phyloP scores from a whole-genome alignment of 92 coral and sea anemone species.

The Porites evermanni region DNA sequence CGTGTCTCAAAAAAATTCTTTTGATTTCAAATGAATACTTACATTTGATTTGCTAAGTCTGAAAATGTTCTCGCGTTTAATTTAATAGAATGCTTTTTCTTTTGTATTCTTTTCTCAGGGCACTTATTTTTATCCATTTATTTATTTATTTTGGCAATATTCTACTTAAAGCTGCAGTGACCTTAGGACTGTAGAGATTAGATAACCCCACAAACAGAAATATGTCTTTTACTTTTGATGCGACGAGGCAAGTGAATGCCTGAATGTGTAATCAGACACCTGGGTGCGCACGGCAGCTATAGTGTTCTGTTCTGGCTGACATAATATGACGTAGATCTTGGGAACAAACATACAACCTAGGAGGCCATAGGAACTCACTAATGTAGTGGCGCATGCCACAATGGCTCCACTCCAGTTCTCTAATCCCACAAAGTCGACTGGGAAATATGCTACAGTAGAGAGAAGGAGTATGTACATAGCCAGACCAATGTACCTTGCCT shows the following conservation, averaged over 20 bases:
- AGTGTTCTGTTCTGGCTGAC: conserved; percentile 59
- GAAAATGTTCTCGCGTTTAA: too few species aligned
- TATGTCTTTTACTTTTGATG: background rate
- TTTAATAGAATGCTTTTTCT: too few species aligned
- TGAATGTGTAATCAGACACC: conserved; percentile 20
- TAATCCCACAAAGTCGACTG: conserved; percentile 39
- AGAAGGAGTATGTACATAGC: conserved; percentile 53
- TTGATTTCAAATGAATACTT: too few species aligned
- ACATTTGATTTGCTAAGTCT: too few species aligned
- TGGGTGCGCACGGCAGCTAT: conserved; percentile 19
- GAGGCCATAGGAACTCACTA: conserved; percentile 54
- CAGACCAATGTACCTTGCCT: conserved; percentile 57
- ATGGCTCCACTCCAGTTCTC: conserved; percentile 9
- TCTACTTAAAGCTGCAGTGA: too few species aligned
- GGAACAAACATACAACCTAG: conserved; percentile 60
- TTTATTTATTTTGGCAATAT: too few species aligned
- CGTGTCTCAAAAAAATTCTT: too few species aligned
- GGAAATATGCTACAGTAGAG: conserved; percentile 23
- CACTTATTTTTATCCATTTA: too few species aligned
- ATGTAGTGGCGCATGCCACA: conserved; percentile 8
- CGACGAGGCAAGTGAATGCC: background rate
- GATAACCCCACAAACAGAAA: too few species aligned
- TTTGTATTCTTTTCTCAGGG: too few species aligned
- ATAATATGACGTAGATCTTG: conserved; percentile 43
- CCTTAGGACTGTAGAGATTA: too few species aligned